Base-by-base conservation (phyloP, 37 sponge, comb jelly and placozoan species). In the Theonella swinhoei region DNA sequence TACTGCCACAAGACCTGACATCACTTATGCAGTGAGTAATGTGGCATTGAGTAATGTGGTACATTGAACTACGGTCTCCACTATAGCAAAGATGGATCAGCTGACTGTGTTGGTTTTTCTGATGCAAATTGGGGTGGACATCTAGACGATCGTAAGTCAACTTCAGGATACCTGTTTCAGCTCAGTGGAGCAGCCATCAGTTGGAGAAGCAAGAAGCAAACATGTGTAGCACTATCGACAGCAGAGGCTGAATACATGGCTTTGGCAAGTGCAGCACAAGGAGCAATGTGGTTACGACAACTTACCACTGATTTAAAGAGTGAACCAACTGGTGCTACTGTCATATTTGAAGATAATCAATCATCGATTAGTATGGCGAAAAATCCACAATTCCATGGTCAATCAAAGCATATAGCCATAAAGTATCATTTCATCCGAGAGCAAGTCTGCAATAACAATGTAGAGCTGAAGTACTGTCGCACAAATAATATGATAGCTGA, bases 281-380 rank as follows among this genome's bases (percentile, higher is more conserved):
- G 80, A 42, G 81, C 75, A 36, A 36, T 54, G 14, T 88, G 88
- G 88, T 32, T 88, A 32, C 40, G 77, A 67, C 75, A 75, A 42
- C 76, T 87, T 11, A 30, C 60, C 14, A 24, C 67, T 4, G 83
- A 82, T 54, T 33, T 70, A 34, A 22, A 75, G 24, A 68, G 72
- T 47, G 43, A n/a, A n/a, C n/a, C n/a, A n/a, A n/a, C n/a, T n/a
- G n/a, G 40, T 25, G 41, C 88, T 38, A 87, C 76, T 37, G 69
- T 87, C 54, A 73, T 87, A 54, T 80, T 25, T 66, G 88, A 87
- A 68, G 82, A 87, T 62, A 87, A 87, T 64, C 88, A 87, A 60
- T 59, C 88, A 25, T 81, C 87, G 26, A 76, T 83, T 76, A 28
- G 42, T 34, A 75, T 84, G 19, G 60, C 86, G 19, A 66, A 85